Evolutionary conservation across 2,888 invertebrate species (phyloP).

Genomic region (Oxycera nigricornis): DNA sequence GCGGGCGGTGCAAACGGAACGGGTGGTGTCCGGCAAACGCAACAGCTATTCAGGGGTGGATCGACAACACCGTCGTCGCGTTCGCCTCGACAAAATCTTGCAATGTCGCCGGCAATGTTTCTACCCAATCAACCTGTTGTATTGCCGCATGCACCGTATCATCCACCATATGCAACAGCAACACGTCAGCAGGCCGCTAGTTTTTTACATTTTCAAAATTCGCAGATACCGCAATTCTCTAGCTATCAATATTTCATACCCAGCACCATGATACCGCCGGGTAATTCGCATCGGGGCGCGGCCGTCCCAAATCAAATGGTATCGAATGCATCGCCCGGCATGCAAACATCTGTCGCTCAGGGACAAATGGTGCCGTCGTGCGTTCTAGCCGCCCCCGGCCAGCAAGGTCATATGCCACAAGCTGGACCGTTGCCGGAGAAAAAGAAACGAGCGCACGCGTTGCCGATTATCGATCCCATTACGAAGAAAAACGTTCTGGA

Average conservation of each 20-base stretch:
- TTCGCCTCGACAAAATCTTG: conserved; percentile 44
- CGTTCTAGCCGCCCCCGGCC: conserved; percentile 49
- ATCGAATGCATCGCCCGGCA: conserved; percentile 59
- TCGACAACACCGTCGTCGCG: conserved; percentile 52
- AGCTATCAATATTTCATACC: conserved; percentile 11
- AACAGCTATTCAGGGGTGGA: conserved; percentile 55
- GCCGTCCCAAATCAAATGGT: conserved; percentile 55
- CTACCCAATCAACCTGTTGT: conserved; percentile 50
- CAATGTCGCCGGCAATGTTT: conserved; percentile 49
- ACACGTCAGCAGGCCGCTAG: conserved; percentile 55
- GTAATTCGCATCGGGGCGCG: conserved; percentile 2
- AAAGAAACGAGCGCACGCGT: conserved; percentile 55
- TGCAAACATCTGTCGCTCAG: conserved; percentile 55
- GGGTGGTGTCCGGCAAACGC: conserved; percentile 47
- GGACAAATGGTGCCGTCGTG: conserved; percentile 63
- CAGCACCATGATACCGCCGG: not conserved
- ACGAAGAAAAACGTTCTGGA: conserved; percentile 58
- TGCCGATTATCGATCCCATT: conserved; percentile 58
- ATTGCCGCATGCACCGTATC: conserved; percentile 54
- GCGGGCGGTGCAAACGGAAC: conserved; percentile 43
- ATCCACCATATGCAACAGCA: conserved; percentile 49
- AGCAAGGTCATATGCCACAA: not conserved
- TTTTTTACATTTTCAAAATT: conserved; percentile 43
- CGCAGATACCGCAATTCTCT: conserved; percentile 8
- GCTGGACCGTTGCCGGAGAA: not conserved